These are phyloP conservation scores for Oceanodroma tethys DNA, from an alignment of 2,113 vertebrate species.

Conservation along the genomic window DNA sequence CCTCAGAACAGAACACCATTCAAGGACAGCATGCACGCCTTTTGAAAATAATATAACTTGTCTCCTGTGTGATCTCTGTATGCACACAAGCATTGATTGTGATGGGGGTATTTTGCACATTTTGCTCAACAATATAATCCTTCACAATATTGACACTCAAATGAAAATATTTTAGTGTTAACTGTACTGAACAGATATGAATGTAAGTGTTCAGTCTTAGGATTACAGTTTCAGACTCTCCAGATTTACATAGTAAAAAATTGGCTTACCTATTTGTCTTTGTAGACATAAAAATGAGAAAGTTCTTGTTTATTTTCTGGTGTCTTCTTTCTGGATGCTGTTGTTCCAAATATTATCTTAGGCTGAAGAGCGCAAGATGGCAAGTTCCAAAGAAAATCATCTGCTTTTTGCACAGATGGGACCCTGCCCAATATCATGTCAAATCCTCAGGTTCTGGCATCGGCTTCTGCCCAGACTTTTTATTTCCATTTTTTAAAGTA, in stretches of 20 bases:
- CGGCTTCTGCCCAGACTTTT: neutral
- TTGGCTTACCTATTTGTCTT: neutral
- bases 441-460: neutral
- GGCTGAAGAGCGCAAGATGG: neutral
- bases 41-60: neutral
- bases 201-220: neutral
- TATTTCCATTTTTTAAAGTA: neutral
- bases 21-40: neutral
- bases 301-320: neutral
- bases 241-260: neutral
- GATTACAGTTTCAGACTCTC: neutral
- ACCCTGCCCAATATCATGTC: neutral
- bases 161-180: neutral
- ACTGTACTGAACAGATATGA: neutral
- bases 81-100: neutral
- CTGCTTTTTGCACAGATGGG: neutral
- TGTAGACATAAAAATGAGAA: neutral
- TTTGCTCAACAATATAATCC: neutral
- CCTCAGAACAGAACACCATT: neutral
- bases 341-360: neutral
- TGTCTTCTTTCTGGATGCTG: neutral
- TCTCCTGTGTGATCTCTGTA: neutral
- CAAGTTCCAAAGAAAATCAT: neutral
- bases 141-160: neutral
- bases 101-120: accelerated